Evolutionary conservation across 2,113 vertebrate genomes (phyloP).

Genomic region (Microtus oregoni): DNA sequence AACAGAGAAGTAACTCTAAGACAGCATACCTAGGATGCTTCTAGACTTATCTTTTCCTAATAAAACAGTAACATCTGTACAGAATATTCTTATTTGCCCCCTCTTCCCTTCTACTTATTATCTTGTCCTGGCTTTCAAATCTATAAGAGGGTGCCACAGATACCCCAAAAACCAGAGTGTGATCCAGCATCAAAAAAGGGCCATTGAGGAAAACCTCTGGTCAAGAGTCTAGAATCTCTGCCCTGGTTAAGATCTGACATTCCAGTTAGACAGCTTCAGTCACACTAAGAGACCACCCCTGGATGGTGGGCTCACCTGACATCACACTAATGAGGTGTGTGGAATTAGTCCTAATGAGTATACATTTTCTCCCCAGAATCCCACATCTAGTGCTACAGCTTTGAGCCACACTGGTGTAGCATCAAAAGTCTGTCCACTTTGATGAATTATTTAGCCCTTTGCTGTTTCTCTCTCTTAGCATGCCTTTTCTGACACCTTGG

Average conservation of each 20-base stretch:
- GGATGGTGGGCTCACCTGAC: background rate
- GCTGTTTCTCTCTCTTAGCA: too few species aligned
- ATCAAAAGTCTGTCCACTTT: background rate
- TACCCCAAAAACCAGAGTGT: background rate
- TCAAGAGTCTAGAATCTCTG: background rate
- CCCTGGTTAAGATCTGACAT: background rate
- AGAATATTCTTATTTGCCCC: background rate
- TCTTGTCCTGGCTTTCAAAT: background rate
- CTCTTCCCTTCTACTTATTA: background rate
- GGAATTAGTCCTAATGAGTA: background rate
- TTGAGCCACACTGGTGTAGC: too few species aligned
- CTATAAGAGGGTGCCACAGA: background rate
- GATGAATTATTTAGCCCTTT: background rate
- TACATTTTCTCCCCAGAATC: background rate
- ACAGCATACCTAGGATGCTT: background rate
- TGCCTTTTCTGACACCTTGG: background rate
- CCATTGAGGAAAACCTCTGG: background rate
- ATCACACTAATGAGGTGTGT: background rate
- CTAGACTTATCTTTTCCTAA: background rate
- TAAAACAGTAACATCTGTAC: background rate
- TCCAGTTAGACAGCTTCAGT: background rate
- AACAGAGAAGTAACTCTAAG: background rate
- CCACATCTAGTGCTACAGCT: background rate
- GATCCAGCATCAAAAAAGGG: background rate
- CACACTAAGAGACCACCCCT: background rate